Conservation (phyloP, 2,113 vertebrate genomes). For the Tylochromis polylepis region DNA sequence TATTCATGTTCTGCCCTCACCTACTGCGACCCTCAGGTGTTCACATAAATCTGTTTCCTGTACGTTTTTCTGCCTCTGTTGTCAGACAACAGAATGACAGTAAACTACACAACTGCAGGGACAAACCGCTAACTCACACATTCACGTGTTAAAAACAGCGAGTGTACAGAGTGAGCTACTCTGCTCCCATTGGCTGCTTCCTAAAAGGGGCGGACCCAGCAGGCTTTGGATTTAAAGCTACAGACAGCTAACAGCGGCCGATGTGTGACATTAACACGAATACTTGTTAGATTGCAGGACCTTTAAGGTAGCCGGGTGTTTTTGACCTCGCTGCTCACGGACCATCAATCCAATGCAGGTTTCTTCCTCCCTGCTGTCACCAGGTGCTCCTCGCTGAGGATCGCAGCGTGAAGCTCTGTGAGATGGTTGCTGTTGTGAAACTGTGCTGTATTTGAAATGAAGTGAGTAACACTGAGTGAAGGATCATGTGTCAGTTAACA, state of each 20-base stretch:
- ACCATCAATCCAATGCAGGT: neutral
- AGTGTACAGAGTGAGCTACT: neutral
- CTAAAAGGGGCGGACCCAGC: too few species aligned
- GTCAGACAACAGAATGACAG: too few species aligned
- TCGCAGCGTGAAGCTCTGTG: neutral
- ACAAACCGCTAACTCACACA: too few species aligned
- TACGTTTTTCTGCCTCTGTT: too few species aligned
- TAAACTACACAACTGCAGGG: too few species aligned
- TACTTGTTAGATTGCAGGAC: fast-evolving
- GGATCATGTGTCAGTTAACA: constrained; percentile 74
- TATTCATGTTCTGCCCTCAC: too few species aligned
- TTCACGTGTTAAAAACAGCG: too few species aligned
- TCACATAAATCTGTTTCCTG: too few species aligned
- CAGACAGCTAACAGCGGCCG: neutral
- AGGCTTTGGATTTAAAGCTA: neutral
- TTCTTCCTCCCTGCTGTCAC: neutral
- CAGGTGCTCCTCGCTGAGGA: neutral
- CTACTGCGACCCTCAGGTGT: too few species aligned
- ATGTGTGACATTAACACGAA: neutral
- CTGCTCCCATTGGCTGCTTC: neutral
- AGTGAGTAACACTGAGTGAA: neutral
- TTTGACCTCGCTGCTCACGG: neutral
- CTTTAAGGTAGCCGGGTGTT: neutral
- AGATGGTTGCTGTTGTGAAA: neutral
- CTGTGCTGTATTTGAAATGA: neutral